Base-by-base conservation (phyloP, 2,888 invertebrate genomes). In the Cosmorhoe ocellata region DNA sequence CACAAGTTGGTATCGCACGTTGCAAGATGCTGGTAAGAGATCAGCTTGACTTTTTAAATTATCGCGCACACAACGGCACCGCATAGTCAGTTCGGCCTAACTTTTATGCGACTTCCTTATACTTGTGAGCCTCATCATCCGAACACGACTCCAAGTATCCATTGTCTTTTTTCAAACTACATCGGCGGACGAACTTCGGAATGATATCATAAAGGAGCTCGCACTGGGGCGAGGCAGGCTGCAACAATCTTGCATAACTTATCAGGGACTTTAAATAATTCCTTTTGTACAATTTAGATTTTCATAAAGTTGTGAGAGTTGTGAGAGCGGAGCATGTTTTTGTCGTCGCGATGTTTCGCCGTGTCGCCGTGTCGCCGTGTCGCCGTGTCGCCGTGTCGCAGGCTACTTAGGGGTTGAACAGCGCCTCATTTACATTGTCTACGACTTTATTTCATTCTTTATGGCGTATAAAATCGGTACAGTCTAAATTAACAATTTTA, bases 181-280 rank as follows among this genome's bases (percentile, higher is more conserved):
- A 47, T 45, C 38, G 37, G 39, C 30, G 51, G 24, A 32, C 34
- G 43, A 64, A 63, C 54, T 64, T 61, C 10, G 46, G 41, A 52
- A 64, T 57, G 54, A 61, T 55, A 59, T 56, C 61, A 58, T 67
- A 65, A 67, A 55, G 63, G 55, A 57, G 50, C 49, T 47, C 53
- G 60, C 65, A 53, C 56, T 47, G 12, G 47, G 4, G n/a, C n/a
- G 49, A 54, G 41, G 51, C 42, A 33, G 44, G 47, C 52, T 38
- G 59, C 26, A 51, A 10, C 47, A 53, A 59, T 58, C 58, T 63
- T 60, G 58, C 61, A 68, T 63, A 66, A 68, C 57, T 64, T 62
- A 58, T 45, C 42, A 47, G 26, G 5, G 58, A 47, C 52, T 53
- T 58, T 51, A 56, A 65, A 63, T 54, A 43, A 48, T 60, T 61